Evolutionary conservation across 1,140 invertebrate species (phyloP).

Genomic region (Brachionus manjavacas): DNA sequence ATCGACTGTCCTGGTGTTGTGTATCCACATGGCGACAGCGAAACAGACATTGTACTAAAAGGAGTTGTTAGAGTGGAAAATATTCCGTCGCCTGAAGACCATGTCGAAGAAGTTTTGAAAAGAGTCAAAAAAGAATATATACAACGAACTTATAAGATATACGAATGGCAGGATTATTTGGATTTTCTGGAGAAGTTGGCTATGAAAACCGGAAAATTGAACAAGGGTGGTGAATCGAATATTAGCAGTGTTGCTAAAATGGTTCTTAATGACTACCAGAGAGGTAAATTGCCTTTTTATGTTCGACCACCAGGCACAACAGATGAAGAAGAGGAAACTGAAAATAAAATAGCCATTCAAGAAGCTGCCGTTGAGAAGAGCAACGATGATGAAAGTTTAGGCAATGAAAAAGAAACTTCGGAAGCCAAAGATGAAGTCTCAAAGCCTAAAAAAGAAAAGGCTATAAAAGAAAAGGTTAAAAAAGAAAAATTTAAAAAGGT

Average conservation of each 20-base stretch:
- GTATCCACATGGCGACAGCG: constrained; percentile 68
- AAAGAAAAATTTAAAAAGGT: not conserved
- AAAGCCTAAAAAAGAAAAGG: not conserved
- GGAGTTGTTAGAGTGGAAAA: constrained; percentile 76
- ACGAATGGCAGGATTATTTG: constrained; percentile 69
- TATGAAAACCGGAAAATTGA: constrained; percentile 74
- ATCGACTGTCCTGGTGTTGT: constrained; percentile 99
- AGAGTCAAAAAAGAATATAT: constrained; percentile 85
- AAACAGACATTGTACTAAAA: constrained; percentile 92
- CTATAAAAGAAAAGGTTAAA: too few relatives aligned
- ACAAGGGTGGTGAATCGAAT: constrained; percentile 94
- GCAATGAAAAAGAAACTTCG: not conserved
- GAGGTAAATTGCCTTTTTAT: constrained; percentile 92
- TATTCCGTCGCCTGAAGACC: constrained; percentile 87
- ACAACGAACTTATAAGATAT: constrained; percentile 80
- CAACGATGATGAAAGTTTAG: not conserved
- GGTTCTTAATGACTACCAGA: constrained; percentile 96
- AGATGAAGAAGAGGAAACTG: not conserved
- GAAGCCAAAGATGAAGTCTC: not conserved
- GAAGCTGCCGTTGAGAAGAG: not conserved
- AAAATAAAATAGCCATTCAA: not conserved
- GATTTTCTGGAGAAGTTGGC: constrained; percentile 91
- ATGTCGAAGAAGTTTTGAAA: constrained; percentile 77
- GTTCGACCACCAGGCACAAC: constrained; percentile 25
- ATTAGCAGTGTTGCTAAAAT: constrained; percentile 79